These are phyloP conservation scores for Scophthalmus maximus DNA, from an alignment of 2,113 vertebrate genomes.

Conservation along the genomic window DNA sequence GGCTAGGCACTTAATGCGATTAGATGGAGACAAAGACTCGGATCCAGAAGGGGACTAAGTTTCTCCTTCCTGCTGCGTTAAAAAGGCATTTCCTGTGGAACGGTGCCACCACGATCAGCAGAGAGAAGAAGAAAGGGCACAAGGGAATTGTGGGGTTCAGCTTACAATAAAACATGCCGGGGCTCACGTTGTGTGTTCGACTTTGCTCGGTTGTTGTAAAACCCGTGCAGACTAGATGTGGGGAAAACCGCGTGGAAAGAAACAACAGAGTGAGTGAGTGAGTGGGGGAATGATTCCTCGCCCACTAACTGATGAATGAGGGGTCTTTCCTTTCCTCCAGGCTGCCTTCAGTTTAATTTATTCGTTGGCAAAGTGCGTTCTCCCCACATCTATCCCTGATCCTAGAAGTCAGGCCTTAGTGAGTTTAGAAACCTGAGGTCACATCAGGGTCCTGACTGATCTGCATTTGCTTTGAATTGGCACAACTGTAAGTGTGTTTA, in stretches of 20 bases:
- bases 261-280: neutral
- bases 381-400: neutral
- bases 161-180: slow-evolving; percentile 41
- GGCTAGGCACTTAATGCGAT: slow-evolving; percentile 58
- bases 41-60: slow-evolving; percentile 35
- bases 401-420: slow-evolving; percentile 1
- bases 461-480: slow-evolving; percentile 27
- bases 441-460: slow-evolving; percentile 8
- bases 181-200: slow-evolving; percentile 1
- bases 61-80: slow-evolving; percentile 70
- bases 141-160: slow-evolving; percentile 41
- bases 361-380: slow-evolving; percentile 11
- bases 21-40: slow-evolving; percentile 55
- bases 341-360: slow-evolving; percentile 13
- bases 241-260: slow-evolving; percentile 16
- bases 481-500: slow-evolving; percentile 28
- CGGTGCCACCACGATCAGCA: slow-evolving; percentile 45
- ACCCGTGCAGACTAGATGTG: neutral
- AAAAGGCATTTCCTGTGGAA: slow-evolving; percentile 74
- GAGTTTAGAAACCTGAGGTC: slow-evolving; percentile 31
- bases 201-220: slow-evolving; percentile 15
- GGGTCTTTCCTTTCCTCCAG: neutral
- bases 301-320: slow-evolving; percentile 11
- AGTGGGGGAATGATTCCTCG: slow-evolving; percentile 18
- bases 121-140: slow-evolving; percentile 20